phyloP scores from a whole-genome alignment of 2,113 vertebrate genomes.

The Columba livia region DNA sequence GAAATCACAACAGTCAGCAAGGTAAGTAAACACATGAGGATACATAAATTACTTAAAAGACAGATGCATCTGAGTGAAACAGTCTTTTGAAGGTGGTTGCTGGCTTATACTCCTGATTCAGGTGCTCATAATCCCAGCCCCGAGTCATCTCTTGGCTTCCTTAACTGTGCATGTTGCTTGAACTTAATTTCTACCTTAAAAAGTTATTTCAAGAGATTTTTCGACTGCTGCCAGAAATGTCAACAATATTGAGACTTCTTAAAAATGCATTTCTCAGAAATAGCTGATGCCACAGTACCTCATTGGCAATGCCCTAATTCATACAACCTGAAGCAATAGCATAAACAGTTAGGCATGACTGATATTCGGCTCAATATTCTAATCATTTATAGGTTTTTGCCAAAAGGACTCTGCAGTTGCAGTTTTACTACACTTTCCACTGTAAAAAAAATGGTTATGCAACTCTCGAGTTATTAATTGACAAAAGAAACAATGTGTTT shows the following conservation, averaged over 20 bases:
- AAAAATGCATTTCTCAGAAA: background rate
- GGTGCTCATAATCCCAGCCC: background rate
- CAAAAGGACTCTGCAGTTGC: background rate
- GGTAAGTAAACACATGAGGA: background rate
- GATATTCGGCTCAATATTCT: background rate
- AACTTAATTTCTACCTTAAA: background rate
- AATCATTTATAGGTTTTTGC: background rate
- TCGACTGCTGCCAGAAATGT: background rate
- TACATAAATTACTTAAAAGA: background rate
- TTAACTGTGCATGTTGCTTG: background rate
- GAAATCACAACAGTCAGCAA: background rate
- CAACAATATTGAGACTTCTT: background rate
- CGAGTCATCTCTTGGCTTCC: background rate
- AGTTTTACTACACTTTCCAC: background rate
- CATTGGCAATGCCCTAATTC: background rate
- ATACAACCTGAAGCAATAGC: background rate
- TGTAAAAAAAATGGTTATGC: background rate
- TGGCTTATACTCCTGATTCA: background rate
- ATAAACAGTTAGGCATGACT: background rate
- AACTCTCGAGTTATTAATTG: background rate
- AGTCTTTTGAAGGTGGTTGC: background rate
- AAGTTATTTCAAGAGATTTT: background rate
- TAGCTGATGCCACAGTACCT: background rate
- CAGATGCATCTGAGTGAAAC: background rate
- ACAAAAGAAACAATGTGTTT: conserved; percentile 6